Evolutionary conservation across 2,113 vertebrate species (phyloP), one percentile per base, ranked within the genome.

Genomic region (Dasyurus viverrinus): DNA sequence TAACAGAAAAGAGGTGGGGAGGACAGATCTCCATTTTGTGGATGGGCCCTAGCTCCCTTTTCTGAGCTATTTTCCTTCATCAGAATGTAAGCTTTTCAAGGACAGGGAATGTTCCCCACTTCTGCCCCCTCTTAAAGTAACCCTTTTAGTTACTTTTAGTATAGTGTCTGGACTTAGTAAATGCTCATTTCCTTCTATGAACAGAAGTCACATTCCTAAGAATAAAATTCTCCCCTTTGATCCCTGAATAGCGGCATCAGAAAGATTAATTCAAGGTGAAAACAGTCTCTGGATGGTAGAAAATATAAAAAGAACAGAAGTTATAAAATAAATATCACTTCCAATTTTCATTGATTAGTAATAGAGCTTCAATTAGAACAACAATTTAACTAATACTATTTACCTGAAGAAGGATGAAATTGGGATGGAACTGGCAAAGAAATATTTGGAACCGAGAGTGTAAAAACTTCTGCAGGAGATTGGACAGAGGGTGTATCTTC

Each of bases 401-500:
- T 97, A 99, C 99, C 99, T 99, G 98, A 84, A 48, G 99, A 98
- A 93, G 99, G 98, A 89, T 99, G 99, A 96, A 99, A 99, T 94
- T 99, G 99, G 42, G 99, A 98, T 2, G 99, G 99, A 96, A 99
- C 99, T 68, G 99, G 99, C 89, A 99, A 98, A 90, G 99, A 97
- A 94, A 99, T 98, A 16, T 90, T 99, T 36, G 99, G 99, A 93
- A 99, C 99, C 8, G 99, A 99, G 26, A 99, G 99, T 46, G 99
- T 99, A 97, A 99, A 99, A 91, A 99, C 99, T 97, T 99, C 99
- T 25, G 99, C 99, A 36, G 99, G 99, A 91, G 99, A 99, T 97
- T 99, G 99, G 97, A 99, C 98, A 92, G 99, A 99, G 0, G 99
- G 99, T 0, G 99, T 99, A 97, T 99, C 99, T 99, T 99, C 99